Evolutionary conservation across 2,113 vertebrate genomes (phyloP).

Genomic region (Elephas maximus): DNA sequence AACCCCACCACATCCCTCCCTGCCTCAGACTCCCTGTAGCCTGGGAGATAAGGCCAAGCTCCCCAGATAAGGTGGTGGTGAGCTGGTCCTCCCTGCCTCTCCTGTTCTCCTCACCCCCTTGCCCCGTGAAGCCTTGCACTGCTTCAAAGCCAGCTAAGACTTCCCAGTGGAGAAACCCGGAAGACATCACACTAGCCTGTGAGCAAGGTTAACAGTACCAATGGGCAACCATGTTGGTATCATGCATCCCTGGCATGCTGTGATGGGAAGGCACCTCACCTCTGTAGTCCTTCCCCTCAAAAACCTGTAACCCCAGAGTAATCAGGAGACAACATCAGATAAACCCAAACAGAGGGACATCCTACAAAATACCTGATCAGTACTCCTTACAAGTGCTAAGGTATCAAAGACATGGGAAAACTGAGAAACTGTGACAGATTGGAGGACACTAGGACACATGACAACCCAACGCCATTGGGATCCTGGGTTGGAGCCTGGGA

Average conservation of each 20-base stretch:
- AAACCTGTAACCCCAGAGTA: neutral
- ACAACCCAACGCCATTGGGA: neutral
- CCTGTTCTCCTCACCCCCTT: accelerated
- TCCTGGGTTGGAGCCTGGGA: neutral
- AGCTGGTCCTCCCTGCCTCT: neutral
- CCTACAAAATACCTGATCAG: neutral
- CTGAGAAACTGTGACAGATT: neutral
- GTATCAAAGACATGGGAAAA: neutral
- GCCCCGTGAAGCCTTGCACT: neutral
- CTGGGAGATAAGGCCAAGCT: neutral
- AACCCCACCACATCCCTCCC: neutral
- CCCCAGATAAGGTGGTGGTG: neutral
- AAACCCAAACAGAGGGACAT: neutral
- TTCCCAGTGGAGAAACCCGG: neutral
- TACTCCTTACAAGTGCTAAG: neutral
- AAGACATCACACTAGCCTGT: accelerated
- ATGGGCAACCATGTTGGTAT: neutral
- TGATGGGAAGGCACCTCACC: neutral
- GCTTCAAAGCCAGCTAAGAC: neutral
- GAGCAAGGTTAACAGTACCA: neutral
- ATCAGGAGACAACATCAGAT: neutral
- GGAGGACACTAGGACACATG: neutral
- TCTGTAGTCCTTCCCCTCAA: neutral
- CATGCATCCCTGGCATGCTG: neutral
- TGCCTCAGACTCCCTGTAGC: neutral